phyloP scores from a whole-genome alignment of 2,888 invertebrate genomes.

The Zeuzera pyrina region DNA sequence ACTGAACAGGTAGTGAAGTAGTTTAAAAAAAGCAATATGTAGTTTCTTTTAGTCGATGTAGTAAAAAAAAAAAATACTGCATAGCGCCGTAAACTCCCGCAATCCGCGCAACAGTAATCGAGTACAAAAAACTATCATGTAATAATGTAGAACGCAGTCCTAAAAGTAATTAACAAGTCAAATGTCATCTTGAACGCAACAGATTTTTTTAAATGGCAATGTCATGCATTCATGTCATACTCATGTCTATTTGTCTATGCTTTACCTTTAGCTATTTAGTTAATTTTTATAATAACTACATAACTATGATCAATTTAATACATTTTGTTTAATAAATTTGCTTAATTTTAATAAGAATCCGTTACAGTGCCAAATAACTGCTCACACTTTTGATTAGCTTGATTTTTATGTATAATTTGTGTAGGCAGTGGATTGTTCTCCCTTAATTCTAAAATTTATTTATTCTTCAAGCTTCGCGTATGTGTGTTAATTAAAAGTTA shows the following conservation, averaged over 20 bases:
- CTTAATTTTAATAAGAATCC: slow-evolving; percentile 17
- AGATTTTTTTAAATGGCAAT: slow-evolving; percentile 52
- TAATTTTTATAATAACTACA: slow-evolving; percentile 38
- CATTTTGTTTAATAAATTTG: slow-evolving; percentile 21
- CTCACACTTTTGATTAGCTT: slow-evolving; percentile 24
- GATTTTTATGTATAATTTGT: slow-evolving; percentile 39
- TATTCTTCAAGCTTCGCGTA: slow-evolving; percentile 29
- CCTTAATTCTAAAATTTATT: slow-evolving; percentile 42
- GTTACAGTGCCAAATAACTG: slow-evolving; percentile 32
- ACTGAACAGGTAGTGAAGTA: no score
- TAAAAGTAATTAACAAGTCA: slow-evolving; percentile 22
- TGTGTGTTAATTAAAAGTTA: slow-evolving; percentile 26
- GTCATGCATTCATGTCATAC: slow-evolving; percentile 68
- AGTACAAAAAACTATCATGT: no score
- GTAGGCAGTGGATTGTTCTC: slow-evolving; percentile 59
- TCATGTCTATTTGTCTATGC: no score
- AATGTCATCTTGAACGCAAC: slow-evolving; percentile 46
- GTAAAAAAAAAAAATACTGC: no score
- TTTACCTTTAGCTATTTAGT: no score
- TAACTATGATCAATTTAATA: slow-evolving; percentile 39
- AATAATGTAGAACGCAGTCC: slow-evolving; percentile 43
- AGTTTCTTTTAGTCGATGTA: no score
- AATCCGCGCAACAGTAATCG: no score
- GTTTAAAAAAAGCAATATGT: no score
- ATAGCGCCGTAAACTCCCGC: no score